A percentile compares a stretch with the other conserved stretches of the same genome.
Evolutionary conservation across 35 echinoderm and acorn worm genomes (phyloP).

Genomic region (Nesometra sesokonis): DNA sequence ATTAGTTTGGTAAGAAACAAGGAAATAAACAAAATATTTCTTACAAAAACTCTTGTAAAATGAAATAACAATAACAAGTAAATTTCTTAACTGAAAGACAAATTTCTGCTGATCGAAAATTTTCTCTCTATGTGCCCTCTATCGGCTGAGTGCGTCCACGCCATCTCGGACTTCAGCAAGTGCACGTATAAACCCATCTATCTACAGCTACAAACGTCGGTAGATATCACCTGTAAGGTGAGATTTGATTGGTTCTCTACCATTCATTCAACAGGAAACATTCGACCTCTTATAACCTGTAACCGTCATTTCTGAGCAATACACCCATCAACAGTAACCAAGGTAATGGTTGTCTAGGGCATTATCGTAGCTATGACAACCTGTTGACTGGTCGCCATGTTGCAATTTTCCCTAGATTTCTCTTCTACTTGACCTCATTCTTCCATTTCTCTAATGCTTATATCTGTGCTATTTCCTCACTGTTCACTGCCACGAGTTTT

Average conservation of each 20-base stretch:
- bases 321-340: not conserved
- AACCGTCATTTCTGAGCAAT: not conserved
- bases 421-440: not conserved
- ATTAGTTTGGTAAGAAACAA: not conserved
- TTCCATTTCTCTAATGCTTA: not conserved
- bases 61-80: not conserved
- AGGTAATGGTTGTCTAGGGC: not conserved
- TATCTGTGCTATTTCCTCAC: conserved; percentile 83
- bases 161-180: not conserved
- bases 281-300: not conserved
- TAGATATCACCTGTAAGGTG: not conserved
- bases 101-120: not conserved
- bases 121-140: not conserved
- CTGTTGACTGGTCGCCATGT: not conserved
- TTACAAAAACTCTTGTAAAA: not conserved
- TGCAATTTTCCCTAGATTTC: not conserved
- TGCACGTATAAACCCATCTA: not conserved
- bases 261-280: not conserved
- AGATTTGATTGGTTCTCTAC: not conserved
- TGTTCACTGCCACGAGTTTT: conserved; percentile 78
- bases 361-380: not conserved
- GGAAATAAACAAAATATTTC: not conserved
- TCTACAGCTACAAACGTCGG: not conserved
- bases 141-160: not conserved
- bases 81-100: not conserved